phyloP scores from a whole-genome alignment of 2,888 invertebrate genomes.

The Melieria picta region DNA sequence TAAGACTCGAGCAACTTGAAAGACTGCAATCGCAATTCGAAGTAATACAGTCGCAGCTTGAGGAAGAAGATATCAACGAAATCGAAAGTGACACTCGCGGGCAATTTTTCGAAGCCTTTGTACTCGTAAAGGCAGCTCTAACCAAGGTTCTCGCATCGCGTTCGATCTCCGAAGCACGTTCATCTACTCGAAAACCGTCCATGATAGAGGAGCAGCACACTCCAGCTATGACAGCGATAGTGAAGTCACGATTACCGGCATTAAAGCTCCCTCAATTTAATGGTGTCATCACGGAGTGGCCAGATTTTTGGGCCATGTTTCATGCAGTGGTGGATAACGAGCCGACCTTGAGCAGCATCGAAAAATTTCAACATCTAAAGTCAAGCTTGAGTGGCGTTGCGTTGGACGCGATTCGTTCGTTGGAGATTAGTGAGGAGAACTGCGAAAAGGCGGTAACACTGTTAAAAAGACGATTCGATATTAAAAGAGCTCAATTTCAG shows the following conservation, averaged over 20 bases:
- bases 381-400: background rate
- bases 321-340: constrained; percentile 10
- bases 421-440: constrained; percentile 39
- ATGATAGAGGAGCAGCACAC: background rate
- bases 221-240: background rate
- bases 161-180: background rate
- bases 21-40: background rate
- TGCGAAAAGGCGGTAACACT: constrained; percentile 41
- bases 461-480: constrained; percentile 42
- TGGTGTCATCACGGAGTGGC: constrained; percentile 7
- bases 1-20: constrained; percentile 5
- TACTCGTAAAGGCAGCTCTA: background rate
- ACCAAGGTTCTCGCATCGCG: background rate
- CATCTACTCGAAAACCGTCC: background rate
- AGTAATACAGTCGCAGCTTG: background rate
- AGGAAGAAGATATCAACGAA: background rate
- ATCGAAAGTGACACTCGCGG: background rate
- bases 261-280: background rate
- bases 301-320: constrained; percentile 15
- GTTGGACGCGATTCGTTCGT: constrained; percentile 1
- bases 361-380: constrained; percentile 12
- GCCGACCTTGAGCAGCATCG: constrained; percentile 3
- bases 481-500: constrained; percentile 44
- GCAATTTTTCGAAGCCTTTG: background rate
- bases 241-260: background rate